Percentiles rank a stretch among this genome's conserved stretches.
Evolutionary conservation across 23 tunicate species (phyloP).

Genomic region (Pegea sp.): DNA sequence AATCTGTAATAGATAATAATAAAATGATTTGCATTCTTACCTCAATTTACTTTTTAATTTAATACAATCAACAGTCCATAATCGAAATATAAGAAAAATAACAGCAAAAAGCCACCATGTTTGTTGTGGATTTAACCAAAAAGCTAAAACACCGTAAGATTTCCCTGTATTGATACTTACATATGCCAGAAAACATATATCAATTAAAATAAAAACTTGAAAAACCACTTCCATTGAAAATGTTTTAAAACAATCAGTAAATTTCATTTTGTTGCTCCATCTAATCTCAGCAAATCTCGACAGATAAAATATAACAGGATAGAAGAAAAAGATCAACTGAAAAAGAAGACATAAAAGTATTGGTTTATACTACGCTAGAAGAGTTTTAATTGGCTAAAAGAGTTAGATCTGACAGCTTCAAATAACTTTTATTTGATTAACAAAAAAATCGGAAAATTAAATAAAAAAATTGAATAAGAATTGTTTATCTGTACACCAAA

Average conservation of each 20-base stretch:
- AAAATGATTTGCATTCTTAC: too few species aligned
- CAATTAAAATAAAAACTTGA: constrained; percentile 4
- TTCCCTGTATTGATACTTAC: neutral
- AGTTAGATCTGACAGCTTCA: neutral
- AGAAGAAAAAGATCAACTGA: constrained; percentile 10
- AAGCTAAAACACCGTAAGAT: constrained; percentile 15
- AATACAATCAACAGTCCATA: too few species aligned
- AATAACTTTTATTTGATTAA: neutral
- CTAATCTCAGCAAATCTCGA: constrained; percentile 1
- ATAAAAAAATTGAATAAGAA: too few species aligned
- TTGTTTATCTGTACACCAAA: too few species aligned
- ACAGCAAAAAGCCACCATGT: constrained; percentile 10
- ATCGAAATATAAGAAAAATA: constrained; percentile 2
- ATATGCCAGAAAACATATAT: neutral
- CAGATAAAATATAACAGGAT: constrained; percentile 13
- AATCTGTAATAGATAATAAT: too few species aligned
- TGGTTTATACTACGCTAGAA: neutral
- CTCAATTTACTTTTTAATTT: too few species aligned
- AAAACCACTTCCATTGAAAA: neutral
- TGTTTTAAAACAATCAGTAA: neutral
- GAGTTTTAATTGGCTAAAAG: too few species aligned
- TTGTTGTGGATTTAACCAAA: neutral
- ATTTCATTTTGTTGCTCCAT: constrained; percentile 3
- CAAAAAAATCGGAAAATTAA: neutral
- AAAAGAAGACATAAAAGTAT: neutral